Base-by-base conservation (phyloP, 2,888 invertebrate species). In the Drosophila borealis region DNA sequence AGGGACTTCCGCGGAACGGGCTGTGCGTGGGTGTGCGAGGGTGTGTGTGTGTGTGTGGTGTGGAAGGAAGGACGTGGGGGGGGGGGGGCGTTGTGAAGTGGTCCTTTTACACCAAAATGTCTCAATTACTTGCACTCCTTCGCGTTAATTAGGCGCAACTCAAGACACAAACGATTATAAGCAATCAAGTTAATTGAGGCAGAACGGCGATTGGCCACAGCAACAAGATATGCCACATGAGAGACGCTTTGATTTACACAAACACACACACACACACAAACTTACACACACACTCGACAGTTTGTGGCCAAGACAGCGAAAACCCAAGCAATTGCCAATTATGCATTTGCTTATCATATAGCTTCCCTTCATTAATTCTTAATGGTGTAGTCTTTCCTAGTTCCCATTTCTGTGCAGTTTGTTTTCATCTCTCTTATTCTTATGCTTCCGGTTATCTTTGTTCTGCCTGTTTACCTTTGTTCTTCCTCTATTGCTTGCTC, bases 151-250 rank as follows among this genome's bases (percentile, higher is more conserved):
- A 13, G 36, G 42, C 2, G 11, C 37, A 67, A 45, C 34, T 39
- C 36, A 37, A 44, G 36, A 21, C 14, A 29, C 36, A 51, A 45
- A 42, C 11, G 70, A 81, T 76, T 69, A 53, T 41, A 53, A 54
- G 67, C 69, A 80, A 73, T 76, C 64, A 73, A 81, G 62, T 68
- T 80, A 79, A 85, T 85, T 85, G 82, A 56, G 61, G 46, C 39
- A 54, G 53, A 37, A 42, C 48, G 13, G 5, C 55, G 37, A 48
- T 19, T 78, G 60, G 49, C 71, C 84, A 74, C 74, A 17, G 14
- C 41, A 42, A 8, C 10, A 9, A 10, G 19, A 13, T 17, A 17
- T 17, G 19, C 42, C 11, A 3, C 42, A 42, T 8, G 9, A 17
- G 17, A 14, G 41, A 11, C 3, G 11, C 63, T 29, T 29, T 29